Base-by-base conservation (phyloP, 2,888 invertebrate genomes). In the Caenorhabditis panamensis region DNA sequence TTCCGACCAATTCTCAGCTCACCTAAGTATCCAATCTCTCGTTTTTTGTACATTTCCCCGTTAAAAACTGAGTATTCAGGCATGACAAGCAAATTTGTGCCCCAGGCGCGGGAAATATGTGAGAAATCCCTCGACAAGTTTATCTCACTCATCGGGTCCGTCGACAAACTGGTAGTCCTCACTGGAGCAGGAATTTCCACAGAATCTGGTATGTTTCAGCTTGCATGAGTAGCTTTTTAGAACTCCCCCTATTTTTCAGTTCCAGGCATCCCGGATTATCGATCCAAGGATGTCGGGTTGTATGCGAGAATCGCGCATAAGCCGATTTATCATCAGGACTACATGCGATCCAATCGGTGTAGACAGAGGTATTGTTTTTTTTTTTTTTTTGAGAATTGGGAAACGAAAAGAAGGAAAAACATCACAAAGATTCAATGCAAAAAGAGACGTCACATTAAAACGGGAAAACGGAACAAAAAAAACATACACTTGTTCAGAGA, bases 131-230 rank as follows among this genome's bases (percentile, higher is more conserved):
- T 81, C 28, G 76, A 81, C 24, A 58, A 62, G 24, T 81, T 81
- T 31, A 31, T 77, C 6, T 62, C 68, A 1, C 20, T 47, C 5
- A 13, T 81, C 3, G 62, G 66, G 18, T 37, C 56, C 0, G 79
- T 86, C 47, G 84, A 90, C 22, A 88, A 81, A 18, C 79, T 93
- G n/a, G 92, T 96, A 20, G 93, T 95, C 20, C 90, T 97, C 54
- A 96, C 96, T 64, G 98, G 98, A 16, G 97, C 97, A 84, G 98
- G 97, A 36, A 94, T 97, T 88, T 97, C 97, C 0, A 98, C 97
- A 1, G 97, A 98, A 93, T 96, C 96, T 90, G 89, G 89, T 89
- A 54, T 28, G 49, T 64, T 47, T 47, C 22, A 5, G 1, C 3
- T 41, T 64, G 47, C 20, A 41, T 41, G 41, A 6, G 47, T n/a